Base-by-base conservation (phyloP, 2,113 vertebrate species). In the Bujurquina vittata region DNA sequence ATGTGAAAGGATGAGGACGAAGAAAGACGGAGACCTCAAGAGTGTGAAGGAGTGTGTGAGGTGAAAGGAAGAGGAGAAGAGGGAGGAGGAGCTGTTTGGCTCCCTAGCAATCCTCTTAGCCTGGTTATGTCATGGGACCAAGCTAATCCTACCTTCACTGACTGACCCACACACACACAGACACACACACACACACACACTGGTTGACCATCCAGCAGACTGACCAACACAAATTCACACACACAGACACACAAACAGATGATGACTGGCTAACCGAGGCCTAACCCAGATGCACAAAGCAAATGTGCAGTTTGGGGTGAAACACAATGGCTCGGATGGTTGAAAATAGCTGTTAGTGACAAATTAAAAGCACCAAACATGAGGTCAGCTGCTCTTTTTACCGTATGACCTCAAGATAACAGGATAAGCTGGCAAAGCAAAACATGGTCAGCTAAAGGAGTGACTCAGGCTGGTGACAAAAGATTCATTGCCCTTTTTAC, bases 81-180 rank as follows among this genome's bases (percentile, higher is more conserved):
- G 56, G 79, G 60, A 76, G 61, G 61, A 90, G 91, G 87, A 90
- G 91, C 84, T 79, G 90, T 82, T 85, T 91, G 92, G 87, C 90
- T 72, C 22, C 69, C 86, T 62, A 83, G 89, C 85, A 95, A 95
- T 94, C 90, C 93, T 94, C 94, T 95, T 95, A 95, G 84, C 84
- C 90, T 57, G 84, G 90, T 94, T 94, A 94, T 94, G 93, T 94
- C 93, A 94, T 94, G 93, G 86, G 91, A 94, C 92, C 84, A 49
- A 87, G 89, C 90, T 92, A 94, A 94, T 93, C 92, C 92, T 89
- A 91, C 85, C 90, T 92, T 91, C 87, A 94, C 89, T 92, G 89
- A 91, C 89, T 87, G 90, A 89, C 88, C 88, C 54, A 74, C 87
- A 86, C 87, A 78, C 15, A 37, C 59, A 77, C 77, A 77, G 77